Evolutionary conservation across 1,140 invertebrate species (phyloP).

Genomic region (Drosophila malerkotliana): DNA sequence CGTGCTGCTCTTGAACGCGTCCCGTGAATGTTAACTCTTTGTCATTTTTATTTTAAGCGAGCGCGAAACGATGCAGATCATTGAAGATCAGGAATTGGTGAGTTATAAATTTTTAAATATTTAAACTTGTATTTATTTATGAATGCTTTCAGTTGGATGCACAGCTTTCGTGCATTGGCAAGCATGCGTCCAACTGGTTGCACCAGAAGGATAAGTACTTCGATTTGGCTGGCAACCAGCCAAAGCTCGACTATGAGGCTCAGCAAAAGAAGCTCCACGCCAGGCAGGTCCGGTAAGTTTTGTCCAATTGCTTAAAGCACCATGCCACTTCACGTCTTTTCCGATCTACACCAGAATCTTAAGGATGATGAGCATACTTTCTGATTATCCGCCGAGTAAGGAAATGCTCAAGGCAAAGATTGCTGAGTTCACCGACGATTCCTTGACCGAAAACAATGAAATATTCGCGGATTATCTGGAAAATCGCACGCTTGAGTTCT

Average conservation of each 20-base stretch:
- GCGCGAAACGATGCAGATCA: slow-evolving; percentile 2
- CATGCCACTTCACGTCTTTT: background rate
- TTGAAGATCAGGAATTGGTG: slow-evolving; percentile 14
- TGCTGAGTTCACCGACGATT: slow-evolving; percentile 33
- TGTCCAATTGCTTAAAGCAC: background rate
- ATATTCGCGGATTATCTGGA: slow-evolving; percentile 42
- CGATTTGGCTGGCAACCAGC: background rate
- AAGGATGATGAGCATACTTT: slow-evolving; percentile 28
- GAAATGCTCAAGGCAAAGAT: slow-evolving; percentile 35
- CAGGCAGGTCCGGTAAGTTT: slow-evolving; percentile 12
- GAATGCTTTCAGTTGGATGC: slow-evolving; percentile 23
- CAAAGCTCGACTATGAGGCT: background rate
- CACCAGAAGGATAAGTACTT: background rate
- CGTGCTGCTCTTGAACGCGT: background rate
- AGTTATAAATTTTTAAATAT: background rate
- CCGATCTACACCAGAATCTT: slow-evolving; percentile 29
- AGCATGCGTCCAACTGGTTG: no score
- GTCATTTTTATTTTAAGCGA: background rate
- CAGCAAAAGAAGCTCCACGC: no score
- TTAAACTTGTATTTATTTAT: background rate
- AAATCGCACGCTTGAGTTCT: slow-evolving; percentile 25
- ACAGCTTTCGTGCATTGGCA: slow-evolving; percentile 6
- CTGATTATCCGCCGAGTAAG: slow-evolving; percentile 44
- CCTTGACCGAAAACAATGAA: slow-evolving; percentile 5
- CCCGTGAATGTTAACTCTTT: background rate